Conservation (phyloP, 2,113 vertebrate species). For the Camelus bactrianus region DNA sequence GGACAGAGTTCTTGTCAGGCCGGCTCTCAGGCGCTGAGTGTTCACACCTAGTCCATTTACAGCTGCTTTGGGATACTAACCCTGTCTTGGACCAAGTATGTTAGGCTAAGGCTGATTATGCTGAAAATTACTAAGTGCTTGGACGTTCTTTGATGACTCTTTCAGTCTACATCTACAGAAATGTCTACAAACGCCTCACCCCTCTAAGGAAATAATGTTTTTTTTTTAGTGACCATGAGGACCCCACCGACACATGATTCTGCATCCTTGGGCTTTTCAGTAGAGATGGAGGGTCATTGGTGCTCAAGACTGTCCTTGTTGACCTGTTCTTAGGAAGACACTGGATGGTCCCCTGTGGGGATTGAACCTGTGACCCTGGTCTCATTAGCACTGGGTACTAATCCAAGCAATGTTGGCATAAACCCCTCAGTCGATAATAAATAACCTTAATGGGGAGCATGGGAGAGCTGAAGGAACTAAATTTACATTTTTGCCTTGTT, state of each 20-base stretch:
- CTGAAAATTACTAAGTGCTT: neutral
- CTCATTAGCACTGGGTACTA: slow-evolving; percentile 36
- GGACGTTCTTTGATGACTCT: neutral
- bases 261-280: neutral
- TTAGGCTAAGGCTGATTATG: neutral
- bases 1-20: neutral
- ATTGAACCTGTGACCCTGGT: neutral
- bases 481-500: slow-evolving; percentile 24
- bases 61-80: neutral
- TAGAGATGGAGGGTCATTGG: neutral
- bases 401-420: neutral
- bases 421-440: neutral
- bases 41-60: neutral
- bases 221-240: neutral
- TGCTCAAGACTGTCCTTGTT: neutral
- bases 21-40: fast-evolving
- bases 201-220: neutral
- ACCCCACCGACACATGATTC: neutral
- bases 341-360: neutral
- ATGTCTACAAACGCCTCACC: neutral
- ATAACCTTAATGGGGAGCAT: neutral
- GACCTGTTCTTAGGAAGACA: neutral
- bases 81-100: neutral
- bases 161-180: neutral
- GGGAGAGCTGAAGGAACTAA: neutral